Percentiles rank a stretch among this genome's conserved stretches.
phyloP scores from a whole-genome alignment of 2,888 invertebrate genomes.

The Drosophila seclusa region DNA sequence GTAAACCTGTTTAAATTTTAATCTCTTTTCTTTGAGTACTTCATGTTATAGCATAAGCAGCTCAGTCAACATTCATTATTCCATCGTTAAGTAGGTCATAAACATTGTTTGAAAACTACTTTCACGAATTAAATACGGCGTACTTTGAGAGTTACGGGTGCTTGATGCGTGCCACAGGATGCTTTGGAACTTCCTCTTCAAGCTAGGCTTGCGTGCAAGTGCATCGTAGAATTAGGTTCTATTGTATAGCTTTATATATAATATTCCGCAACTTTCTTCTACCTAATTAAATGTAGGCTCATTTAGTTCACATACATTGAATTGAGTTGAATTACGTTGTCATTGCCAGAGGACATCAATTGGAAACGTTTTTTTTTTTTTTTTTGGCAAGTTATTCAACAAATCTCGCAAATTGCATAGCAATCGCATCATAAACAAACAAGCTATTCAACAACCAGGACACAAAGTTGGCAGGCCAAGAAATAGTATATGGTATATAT shows the following conservation, averaged over 20 bases:
- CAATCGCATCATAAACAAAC: constrained; percentile 17
- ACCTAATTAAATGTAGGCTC: background rate
- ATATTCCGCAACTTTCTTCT: too few species aligned
- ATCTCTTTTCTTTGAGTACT: background rate
- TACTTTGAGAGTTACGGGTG: background rate
- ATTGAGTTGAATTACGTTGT: constrained; percentile 1
- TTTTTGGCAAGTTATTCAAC: background rate
- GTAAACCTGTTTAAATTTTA: background rate
- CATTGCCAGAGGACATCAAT: background rate
- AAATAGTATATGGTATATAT: background rate
- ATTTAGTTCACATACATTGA: background rate
- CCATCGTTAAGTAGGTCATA: background rate
- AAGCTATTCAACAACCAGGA: constrained; percentile 11
- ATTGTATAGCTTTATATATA: background rate
- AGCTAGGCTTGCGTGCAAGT: background rate
- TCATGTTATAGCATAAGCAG: background rate
- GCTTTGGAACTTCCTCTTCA: background rate
- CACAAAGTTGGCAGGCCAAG: background rate
- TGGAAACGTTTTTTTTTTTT: background rate
- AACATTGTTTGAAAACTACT: background rate
- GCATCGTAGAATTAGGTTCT: background rate
- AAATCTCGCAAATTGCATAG: background rate
- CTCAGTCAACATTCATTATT: background rate
- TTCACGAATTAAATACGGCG: background rate
- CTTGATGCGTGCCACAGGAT: background rate